Conservation (phyloP, 2,888 invertebrate species). For the Rambutsinella grinnellia region DNA sequence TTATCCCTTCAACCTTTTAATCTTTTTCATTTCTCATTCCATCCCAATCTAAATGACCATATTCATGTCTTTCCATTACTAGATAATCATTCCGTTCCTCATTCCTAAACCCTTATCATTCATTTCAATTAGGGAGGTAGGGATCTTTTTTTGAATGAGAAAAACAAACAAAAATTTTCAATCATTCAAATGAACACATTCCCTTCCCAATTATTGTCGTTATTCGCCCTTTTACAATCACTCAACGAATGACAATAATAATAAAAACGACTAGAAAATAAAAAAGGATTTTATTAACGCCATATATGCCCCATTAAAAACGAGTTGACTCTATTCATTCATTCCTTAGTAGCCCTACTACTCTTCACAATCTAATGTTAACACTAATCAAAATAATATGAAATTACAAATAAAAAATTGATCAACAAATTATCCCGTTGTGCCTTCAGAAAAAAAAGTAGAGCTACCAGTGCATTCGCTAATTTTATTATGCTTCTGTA, state of each 20-base stretch:
- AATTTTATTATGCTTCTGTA: too few relatives aligned
- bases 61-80: background rate
- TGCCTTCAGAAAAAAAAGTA: constrained; percentile 1
- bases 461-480: constrained; percentile 13
- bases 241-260: background rate
- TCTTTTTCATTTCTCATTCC: background rate
- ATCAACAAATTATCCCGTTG: background rate
- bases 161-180: background rate
- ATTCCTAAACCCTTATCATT: background rate
- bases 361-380: background rate
- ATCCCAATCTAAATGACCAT: background rate
- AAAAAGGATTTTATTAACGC: background rate
- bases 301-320: background rate
- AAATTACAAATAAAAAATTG: background rate
- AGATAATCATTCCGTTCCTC: background rate
- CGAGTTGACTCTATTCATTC: background rate
- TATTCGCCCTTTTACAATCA: background rate
- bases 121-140: background rate
- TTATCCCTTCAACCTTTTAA: background rate
- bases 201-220: background rate
- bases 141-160: background rate
- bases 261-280: background rate
- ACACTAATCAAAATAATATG: background rate
- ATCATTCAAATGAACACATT: background rate
- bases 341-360: background rate